These are phyloP conservation scores for Bubo scandiacus DNA, from an alignment of 2,113 vertebrate species.

Conservation along the genomic window DNA sequence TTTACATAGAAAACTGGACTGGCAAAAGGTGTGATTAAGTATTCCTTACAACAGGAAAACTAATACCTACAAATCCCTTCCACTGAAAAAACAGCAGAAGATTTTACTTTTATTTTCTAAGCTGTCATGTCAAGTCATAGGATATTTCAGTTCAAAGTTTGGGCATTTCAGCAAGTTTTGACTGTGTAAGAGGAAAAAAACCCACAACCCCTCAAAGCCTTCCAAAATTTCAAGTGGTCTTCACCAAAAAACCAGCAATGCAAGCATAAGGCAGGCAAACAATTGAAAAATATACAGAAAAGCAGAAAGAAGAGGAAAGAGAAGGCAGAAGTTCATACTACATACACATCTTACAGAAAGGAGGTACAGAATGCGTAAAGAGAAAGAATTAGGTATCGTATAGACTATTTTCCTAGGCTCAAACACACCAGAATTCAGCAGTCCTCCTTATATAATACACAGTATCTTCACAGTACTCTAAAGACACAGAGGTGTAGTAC, in stretches of 20 bases:
- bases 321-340: not conserved
- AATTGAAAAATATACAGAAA: not conserved
- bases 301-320: not conserved
- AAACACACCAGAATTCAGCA: not conserved
- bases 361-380: not conserved
- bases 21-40: not conserved
- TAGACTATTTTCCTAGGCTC: not conserved
- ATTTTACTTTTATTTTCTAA: not conserved
- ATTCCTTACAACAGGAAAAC: not conserved
- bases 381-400: not conserved
- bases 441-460: not conserved
- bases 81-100: not conserved
- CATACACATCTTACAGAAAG: not conserved
- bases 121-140: not conserved
- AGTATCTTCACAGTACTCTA: not conserved
- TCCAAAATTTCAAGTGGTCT: not conserved
- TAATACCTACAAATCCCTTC: not conserved
- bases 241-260: not conserved
- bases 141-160: not conserved
- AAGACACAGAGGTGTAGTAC: not conserved
- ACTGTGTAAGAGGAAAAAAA: not conserved
- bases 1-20: not conserved
- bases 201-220: not conserved
- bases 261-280: not conserved
- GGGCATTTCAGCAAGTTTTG: not conserved